Conservation (phyloP, 2,113 vertebrate species). For the Lasiurus borealis region DNA sequence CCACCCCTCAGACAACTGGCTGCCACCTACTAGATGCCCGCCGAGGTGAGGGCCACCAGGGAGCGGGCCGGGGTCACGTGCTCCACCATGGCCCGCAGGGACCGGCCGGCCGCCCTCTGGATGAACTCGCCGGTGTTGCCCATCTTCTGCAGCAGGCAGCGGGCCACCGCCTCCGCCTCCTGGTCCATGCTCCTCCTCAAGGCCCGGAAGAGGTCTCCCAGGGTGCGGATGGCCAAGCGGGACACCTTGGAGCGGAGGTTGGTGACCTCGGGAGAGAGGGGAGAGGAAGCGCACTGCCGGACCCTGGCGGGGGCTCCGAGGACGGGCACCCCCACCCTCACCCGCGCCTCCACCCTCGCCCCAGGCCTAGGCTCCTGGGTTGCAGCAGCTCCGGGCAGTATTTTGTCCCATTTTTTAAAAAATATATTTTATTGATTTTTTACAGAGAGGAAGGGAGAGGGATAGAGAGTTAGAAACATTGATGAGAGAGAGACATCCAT, state of each 20-base stretch:
- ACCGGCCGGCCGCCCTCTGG: constrained; percentile 76
- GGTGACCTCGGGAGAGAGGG: constrained; percentile 81
- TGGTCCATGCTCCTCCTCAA: constrained; percentile 87
- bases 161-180: constrained; percentile 79
- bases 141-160: constrained; percentile 83
- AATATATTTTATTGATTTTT: too few species aligned
- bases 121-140: constrained; percentile 85
- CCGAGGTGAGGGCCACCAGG: constrained; percentile 80
- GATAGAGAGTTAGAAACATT: too few species aligned
- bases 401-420: background rate
- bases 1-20: background rate
- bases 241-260: constrained; percentile 87
- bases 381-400: background rate
- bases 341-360: rapidly evolving
- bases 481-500: too few species aligned
- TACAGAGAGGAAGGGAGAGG: too few species aligned
- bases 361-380: background rate
- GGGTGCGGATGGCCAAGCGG: constrained; percentile 79
- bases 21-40: constrained; percentile 82
- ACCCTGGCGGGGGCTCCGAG: background rate
- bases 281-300: background rate
- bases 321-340: too few species aligned
- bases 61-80: constrained; percentile 80
- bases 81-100: constrained; percentile 83
- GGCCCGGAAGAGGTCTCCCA: constrained; percentile 82